Evolutionary conservation across 2,888 invertebrate genomes (phyloP), one percentile per base, ranked within the genome.

Genomic region (Netelia inedita): DNA sequence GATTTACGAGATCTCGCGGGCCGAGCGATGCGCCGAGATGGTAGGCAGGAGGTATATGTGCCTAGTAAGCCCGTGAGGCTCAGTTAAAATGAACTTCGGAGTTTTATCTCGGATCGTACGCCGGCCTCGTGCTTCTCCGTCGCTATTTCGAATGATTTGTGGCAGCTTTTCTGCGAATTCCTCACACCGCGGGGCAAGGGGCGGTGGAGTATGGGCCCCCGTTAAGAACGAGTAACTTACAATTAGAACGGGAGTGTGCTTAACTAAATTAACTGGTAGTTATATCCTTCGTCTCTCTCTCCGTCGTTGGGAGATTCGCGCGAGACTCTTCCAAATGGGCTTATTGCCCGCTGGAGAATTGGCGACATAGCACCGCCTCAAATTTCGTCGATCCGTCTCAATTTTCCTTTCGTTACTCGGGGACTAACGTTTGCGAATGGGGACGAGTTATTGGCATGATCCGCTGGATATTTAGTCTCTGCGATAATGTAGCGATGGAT

Each of bases 121-220:
- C 46, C 55, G 28, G 53, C 57, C 82, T 41, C 73, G 61, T 46
- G 68, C 11, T 76, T 41, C 73, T 78, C 68, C 21, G 16, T 57
- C 69, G 46, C 57, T 85, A 79, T 69, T 85, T 66, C 74, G 28
- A 85, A 85, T 85, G 81, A 85, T 85, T 85, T 82, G 85, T 85
- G 57, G 65, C 59, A 74, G 81, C 84, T 81, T 84, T 84, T 74
- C 78, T 69, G 57, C 71, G 14, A 61, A 65, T 53, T 50, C 28
- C 71, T 35, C 66, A 19, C 59, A 43, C 11, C 9, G 53, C 21
- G 66, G 66, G 16, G 14, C n/a, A 11, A 71, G 50, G 66, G 50
- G 46, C 19, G 65, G 65, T 43, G 43, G 63, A 23, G 66, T 16
- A 21, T 41, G 14, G 53, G 50, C 76, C 76, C 76, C 76, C 73